These are phyloP conservation scores for Littorina saxatilis DNA, from an alignment of 1,140 invertebrate species.

Conservation along the genomic window DNA sequence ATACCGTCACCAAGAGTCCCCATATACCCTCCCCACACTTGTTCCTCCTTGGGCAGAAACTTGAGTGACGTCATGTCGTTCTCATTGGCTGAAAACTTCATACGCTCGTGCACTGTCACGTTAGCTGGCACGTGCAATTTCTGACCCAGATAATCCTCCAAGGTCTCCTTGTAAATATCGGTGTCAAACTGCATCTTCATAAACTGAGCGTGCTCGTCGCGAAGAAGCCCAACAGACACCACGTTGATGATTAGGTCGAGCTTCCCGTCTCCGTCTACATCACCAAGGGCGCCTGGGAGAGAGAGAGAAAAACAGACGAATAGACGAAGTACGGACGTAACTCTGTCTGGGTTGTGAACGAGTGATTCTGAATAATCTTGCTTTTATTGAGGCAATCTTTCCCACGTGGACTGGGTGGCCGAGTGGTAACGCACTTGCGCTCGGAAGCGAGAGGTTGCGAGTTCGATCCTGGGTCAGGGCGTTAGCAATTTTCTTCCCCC, in stretches of 20 bases:
- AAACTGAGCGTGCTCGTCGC: constrained; percentile 54
- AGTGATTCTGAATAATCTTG: too few species aligned
- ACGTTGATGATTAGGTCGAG: constrained; percentile 61
- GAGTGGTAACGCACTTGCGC: too few species aligned
- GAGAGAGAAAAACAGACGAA: too few species aligned
- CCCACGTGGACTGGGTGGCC: too few species aligned
- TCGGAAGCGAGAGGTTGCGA: too few species aligned
- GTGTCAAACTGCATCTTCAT: constrained; percentile 61
- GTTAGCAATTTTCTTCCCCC: too few species aligned
- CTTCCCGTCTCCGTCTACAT: constrained; percentile 64
- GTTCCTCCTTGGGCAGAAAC: constrained; percentile 66
- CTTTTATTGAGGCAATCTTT: too few species aligned
- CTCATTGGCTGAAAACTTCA: constrained; percentile 47
- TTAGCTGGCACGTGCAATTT: constrained; percentile 49
- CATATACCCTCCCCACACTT: constrained; percentile 73
- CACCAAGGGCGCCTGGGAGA: constrained; percentile 62
- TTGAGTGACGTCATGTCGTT: constrained; percentile 54
- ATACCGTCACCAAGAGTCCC: constrained; percentile 66
- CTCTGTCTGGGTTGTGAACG: too few species aligned
- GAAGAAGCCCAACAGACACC: constrained; percentile 52
- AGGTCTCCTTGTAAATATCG: constrained; percentile 56
- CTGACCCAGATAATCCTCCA: constrained; percentile 50
- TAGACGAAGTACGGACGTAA: background rate
- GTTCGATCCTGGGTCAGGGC: too few species aligned
- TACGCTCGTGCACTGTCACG: constrained; percentile 49